Evolutionary conservation across 2,113 vertebrate species (phyloP), one percentile per base, ranked within the genome.

Genomic region (Scalopus aquaticus): DNA sequence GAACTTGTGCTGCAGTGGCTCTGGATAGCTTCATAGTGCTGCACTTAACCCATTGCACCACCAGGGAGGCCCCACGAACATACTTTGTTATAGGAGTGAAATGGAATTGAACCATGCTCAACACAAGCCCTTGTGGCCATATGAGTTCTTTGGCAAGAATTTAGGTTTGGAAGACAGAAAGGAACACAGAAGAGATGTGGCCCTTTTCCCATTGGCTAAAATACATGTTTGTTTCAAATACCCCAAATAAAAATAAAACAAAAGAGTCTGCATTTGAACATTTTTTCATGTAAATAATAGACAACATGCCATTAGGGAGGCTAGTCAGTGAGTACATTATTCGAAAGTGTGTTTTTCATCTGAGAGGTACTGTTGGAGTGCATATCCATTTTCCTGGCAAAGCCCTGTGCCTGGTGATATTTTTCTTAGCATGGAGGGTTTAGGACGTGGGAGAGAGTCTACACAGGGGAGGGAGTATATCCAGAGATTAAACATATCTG

Each of bases 201-300:
- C 37, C 20, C 0, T 72, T 92, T 82, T 32, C 76, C 46, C 76
- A 76, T 28, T 62, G 58, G 42, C 46, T 70, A n/a, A 89, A 70
- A 28, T 62, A 26, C 94, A 56, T 69, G 26, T 32, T 95, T 80
- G n/a, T 58, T 96, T 90, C 42, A 77, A 95, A 60, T 94, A 10
- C 24, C 37, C 56, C 1, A 88, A 85, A 91, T 79, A 85, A 81
- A 96, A 91, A 42, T 81, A 85, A 86, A 76, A 78, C 49, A 92
- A 95, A 91, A 13, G n/a, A 89, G 24, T 62, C 79, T 72, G 35
- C 24, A 81, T 95, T 91, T 93, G 83, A 91, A 76, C 46, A 79
- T 91, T 93, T 94, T 94, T 93, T 84, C 65, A 58, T 46, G 44
- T 84, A 76, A 84, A 89, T 83, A 73, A 37, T 65, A 95, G 91